phyloP scores from a whole-genome alignment of 2,888 invertebrate species.

The Clanis bilineata region DNA sequence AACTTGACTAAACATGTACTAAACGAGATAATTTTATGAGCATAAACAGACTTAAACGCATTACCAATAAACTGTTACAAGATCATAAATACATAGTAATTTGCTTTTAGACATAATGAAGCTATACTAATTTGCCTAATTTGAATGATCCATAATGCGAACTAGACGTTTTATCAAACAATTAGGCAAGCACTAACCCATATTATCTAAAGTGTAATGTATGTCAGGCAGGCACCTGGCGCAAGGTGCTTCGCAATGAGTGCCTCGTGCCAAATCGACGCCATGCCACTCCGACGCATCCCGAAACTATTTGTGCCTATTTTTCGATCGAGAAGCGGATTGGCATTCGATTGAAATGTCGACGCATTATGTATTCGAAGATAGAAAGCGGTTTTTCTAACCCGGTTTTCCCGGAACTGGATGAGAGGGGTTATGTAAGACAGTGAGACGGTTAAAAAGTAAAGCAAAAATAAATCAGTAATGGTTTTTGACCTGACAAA shows the following conservation, averaged over 20 bases:
- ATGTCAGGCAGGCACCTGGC: conserved; percentile 64
- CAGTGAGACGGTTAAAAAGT: too few relatives aligned
- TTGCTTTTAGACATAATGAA: too few relatives aligned
- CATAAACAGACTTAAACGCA: not conserved
- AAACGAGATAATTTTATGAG: not conserved
- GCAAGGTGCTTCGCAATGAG: conserved; percentile 49
- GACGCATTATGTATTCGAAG: not conserved
- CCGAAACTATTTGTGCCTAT: conserved; percentile 4
- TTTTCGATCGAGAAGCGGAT: not conserved
- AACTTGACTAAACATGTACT: not conserved
- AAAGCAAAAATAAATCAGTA: too few relatives aligned
- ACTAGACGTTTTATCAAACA: conserved; percentile 9
- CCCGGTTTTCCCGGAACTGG: too few relatives aligned
- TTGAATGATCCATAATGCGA: not conserved
- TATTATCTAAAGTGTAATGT: conserved; percentile 46
- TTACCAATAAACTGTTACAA: not conserved
- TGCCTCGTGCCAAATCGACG: conserved; percentile 36
- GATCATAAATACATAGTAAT: not conserved
- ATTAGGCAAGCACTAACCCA: conserved; percentile 35
- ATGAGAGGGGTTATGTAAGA: too few relatives aligned
- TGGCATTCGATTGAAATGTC: conserved; percentile 1
- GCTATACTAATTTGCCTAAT: not conserved
- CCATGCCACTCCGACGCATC: conserved; percentile 1
- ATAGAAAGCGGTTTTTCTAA: too few relatives aligned
- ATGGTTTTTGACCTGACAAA: too few relatives aligned